A percentile compares a stretch with the other conserved stretches of the same genome.
phyloP scores from a whole-genome alignment of 2,113 vertebrate species.

The Poeciliopsis occidentalis region DNA sequence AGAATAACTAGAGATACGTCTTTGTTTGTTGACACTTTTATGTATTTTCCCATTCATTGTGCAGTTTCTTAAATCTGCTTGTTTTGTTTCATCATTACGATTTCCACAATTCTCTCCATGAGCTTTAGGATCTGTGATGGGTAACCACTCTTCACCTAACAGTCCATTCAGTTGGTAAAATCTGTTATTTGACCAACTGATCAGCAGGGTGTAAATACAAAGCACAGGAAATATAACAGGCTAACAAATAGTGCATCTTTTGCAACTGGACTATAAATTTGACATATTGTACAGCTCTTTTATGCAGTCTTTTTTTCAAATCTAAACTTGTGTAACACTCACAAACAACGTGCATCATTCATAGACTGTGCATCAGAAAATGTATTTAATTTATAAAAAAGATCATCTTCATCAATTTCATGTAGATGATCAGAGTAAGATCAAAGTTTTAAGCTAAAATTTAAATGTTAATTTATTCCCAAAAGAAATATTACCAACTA shows the following conservation, averaged over 20 bases:
- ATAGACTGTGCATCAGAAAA: not conserved
- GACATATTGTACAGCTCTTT: not conserved
- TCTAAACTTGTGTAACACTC: not conserved
- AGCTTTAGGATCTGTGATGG: not conserved
- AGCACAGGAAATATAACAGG: too few relatives aligned
- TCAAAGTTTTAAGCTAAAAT: not conserved
- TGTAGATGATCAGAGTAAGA: not conserved
- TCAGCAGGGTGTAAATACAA: too few relatives aligned
- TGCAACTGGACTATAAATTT: not conserved
- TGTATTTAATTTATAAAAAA: not conserved
- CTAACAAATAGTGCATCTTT: not conserved
- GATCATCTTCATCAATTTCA: too few relatives aligned
- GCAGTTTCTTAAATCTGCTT: not conserved
- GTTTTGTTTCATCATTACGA: not conserved
- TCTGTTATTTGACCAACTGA: too few relatives aligned
- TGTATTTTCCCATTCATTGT: not conserved
- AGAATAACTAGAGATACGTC: not conserved
- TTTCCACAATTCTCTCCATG: not conserved
- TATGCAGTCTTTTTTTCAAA: not conserved
- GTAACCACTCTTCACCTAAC: not conserved
- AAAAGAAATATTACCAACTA: not conserved
- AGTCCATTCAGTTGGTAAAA: not conserved
- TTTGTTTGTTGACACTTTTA: too few relatives aligned
- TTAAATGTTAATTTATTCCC: not conserved
- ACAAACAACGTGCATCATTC: too few relatives aligned